Conservation (phyloP, 2,888 invertebrate species). For the Scaeva pyrastri region DNA sequence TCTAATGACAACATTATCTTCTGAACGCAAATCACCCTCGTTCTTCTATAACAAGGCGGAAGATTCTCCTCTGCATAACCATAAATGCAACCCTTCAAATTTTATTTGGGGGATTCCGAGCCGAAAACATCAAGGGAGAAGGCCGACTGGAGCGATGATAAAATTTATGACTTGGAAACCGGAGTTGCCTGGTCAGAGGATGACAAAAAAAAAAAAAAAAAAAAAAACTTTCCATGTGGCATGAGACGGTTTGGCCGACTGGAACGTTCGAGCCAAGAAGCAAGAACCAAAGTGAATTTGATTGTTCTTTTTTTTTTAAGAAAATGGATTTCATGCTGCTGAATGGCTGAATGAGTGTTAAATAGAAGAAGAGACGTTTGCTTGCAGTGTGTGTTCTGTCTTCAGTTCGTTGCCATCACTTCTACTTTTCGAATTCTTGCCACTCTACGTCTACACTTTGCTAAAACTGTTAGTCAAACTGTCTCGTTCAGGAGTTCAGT, state of each 20-base stretch:
- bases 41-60: conserved; percentile 25
- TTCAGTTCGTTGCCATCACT: neutral
- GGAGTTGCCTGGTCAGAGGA: conserved; percentile 30
- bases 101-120: neutral
- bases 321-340: conserved; percentile 48
- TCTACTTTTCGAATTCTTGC: conserved; percentile 36
- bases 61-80: conserved; percentile 25
- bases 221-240: conserved; percentile 56
- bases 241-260: conserved; percentile 1
- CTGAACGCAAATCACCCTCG: conserved; percentile 39
- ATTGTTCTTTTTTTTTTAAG: conserved; percentile 64
- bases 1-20: conserved; percentile 74
- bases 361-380: neutral
- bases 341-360: conserved; percentile 59
- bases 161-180: conserved; percentile 68
- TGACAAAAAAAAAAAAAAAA: too few species aligned
- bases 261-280: conserved; percentile 17
- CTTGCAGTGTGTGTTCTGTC: neutral
- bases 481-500: conserved; percentile 56
- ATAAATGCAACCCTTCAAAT: conserved; percentile 33
- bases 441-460: neutral
- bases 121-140: neutral
- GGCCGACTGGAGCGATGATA: conserved; percentile 7
- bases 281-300: conserved; percentile 67
- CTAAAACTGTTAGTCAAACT: conserved; percentile 55